phyloP scores from a whole-genome alignment of 2,888 invertebrate species.

The Noctua janthe region DNA sequence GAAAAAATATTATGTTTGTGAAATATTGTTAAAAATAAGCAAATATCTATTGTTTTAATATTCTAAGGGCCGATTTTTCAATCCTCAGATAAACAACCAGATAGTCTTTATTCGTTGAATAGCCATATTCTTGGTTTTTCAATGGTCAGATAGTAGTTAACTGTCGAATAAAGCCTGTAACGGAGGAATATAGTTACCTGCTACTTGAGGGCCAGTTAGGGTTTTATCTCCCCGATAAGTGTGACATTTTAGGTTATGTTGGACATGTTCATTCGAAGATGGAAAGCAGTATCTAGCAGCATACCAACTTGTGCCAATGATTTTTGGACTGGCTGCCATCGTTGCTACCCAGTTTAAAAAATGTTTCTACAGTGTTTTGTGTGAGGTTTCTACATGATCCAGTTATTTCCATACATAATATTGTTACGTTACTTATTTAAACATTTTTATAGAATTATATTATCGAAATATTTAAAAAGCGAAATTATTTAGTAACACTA shows the following conservation, averaged over 20 bases:
- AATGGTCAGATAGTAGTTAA: too few relatives aligned
- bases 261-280: too few relatives aligned
- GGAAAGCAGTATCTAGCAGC: neutral
- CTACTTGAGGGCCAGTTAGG: too few relatives aligned
- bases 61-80: neutral
- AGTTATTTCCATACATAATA: neutral
- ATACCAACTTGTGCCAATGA: neutral
- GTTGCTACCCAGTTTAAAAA: neutral
- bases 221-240: too few relatives aligned
- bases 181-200: too few relatives aligned
- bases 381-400: neutral
- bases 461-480: neutral
- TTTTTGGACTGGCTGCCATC: neutral
- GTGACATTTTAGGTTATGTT: too few relatives aligned
- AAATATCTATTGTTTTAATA: neutral
- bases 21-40: conserved; percentile 29
- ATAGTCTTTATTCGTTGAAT: too few relatives aligned
- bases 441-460: neutral
- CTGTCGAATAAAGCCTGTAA: too few relatives aligned
- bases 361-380: neutral
- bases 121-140: too few relatives aligned
- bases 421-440: neutral
- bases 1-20: conserved; percentile 39
- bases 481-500: neutral
- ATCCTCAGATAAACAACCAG: neutral